phyloP scores from a whole-genome alignment of 2,113 vertebrate species.

The Puntigrus tetrazona region DNA sequence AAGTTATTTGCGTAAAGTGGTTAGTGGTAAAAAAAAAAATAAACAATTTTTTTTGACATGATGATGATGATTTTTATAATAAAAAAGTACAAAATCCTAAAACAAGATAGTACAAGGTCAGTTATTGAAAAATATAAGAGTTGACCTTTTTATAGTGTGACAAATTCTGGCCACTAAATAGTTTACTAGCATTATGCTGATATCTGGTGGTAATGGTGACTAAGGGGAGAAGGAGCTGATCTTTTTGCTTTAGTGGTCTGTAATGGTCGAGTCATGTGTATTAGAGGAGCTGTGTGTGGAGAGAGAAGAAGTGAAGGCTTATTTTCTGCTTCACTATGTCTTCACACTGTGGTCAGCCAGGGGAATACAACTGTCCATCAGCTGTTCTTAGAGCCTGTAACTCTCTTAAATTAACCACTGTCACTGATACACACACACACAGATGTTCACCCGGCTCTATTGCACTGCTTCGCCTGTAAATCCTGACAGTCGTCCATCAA shows the following conservation, averaged over 20 bases:
- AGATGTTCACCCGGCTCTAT: conserved; percentile 66
- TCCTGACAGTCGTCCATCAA: conserved; percentile 59
- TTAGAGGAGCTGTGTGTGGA: conserved; percentile 5
- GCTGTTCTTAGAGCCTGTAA: conserved; percentile 67
- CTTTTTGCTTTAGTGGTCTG: background rate
- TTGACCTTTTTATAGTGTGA: background rate
- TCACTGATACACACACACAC: conserved; percentile 61
- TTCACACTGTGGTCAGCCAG: conserved; percentile 51
- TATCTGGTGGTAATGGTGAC: background rate
- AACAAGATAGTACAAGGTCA: background rate
- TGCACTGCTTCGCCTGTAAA: conserved; percentile 51
- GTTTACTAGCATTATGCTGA: background rate
- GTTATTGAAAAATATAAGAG: background rate
- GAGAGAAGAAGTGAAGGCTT: conserved; percentile 40
- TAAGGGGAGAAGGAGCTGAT: background rate
- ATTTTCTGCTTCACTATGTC: conserved; percentile 57
- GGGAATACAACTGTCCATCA: conserved; percentile 69
- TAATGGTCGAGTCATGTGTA: conserved; percentile 20
- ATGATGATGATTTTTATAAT: too few species aligned
- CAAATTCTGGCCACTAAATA: background rate
- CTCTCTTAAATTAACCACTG: conserved; percentile 71
- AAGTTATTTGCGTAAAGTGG: background rate
- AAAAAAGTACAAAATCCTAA: background rate
- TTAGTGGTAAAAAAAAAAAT: background rate
- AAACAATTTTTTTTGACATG: background rate